Conservation (phyloP, 2,888 invertebrate genomes). For the Hedychridium roseum region DNA sequence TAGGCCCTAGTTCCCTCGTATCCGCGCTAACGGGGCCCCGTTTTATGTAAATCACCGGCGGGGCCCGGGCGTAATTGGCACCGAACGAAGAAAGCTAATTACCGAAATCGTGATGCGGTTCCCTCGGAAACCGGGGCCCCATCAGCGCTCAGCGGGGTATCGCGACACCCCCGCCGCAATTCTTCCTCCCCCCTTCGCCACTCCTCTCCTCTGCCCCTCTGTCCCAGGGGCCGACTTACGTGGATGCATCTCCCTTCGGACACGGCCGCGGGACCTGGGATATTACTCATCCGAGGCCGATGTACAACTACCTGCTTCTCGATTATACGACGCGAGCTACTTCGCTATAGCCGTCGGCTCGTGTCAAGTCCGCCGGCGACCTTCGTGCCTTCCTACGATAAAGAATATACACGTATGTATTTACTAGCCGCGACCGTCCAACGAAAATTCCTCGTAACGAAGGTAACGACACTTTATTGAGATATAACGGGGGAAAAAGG, state of each 20-base stretch:
- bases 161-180: slow-evolving; percentile 46
- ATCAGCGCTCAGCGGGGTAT: slow-evolving; percentile 50
- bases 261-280: slow-evolving; percentile 38
- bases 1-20: slow-evolving; percentile 30
- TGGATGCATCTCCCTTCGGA: slow-evolving; percentile 34
- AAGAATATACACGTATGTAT: too few relatives aligned
- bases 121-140: slow-evolving; percentile 42
- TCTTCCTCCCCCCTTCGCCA: slow-evolving; percentile 12
- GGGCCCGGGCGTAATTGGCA: slow-evolving; percentile 61
- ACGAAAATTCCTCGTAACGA: too few relatives aligned
- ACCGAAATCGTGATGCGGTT: slow-evolving; percentile 51
- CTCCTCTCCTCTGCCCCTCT: not conserved
- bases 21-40: slow-evolving; percentile 40
- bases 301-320: slow-evolving; percentile 44
- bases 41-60: slow-evolving; percentile 57
- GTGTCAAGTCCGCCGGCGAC: too few relatives aligned
- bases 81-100: slow-evolving; percentile 59
- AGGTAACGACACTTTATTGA: too few relatives aligned
- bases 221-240: slow-evolving; percentile 8
- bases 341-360: slow-evolving; percentile 30
- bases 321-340: slow-evolving; percentile 40
- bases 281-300: slow-evolving; percentile 44
- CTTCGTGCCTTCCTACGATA: too few relatives aligned
- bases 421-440: too few relatives aligned
- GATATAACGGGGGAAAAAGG: too few relatives aligned